Evolutionary conservation across 2,888 invertebrate genomes (phyloP), one percentile per base, ranked within the genome.

Genomic region (Charanyca ferruginea): DNA sequence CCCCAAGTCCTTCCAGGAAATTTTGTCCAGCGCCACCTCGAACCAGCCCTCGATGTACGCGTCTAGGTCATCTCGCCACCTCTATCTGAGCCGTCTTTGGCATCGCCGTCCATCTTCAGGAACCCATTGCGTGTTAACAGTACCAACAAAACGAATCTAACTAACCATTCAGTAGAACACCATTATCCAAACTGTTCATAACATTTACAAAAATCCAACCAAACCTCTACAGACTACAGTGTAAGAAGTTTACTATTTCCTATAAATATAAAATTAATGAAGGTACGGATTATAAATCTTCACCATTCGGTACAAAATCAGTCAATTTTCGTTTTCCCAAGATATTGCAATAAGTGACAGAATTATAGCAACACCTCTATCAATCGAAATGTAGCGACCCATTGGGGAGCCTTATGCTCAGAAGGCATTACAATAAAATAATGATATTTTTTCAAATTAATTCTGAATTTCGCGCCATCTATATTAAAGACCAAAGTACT

Each of bases 281-380:
- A 9, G 9, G 5, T 38, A 6, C 9, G 13, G 2, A 28, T 11
- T 18, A 9, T 35, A 25, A 20, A 66, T 22, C 11, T 38, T 28
- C 38, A 44, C 16, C 16, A 42, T 38, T 20, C 22, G 22, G 9
- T n/a, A 58, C 13, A 38, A 58, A 51, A 38, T 28, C 42, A 20
- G 22, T 7, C 18, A 28, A 49, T 58, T 44, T 58, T 44, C 35
- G 16, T 20, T 18, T 42, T 23, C n/a, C 49, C 35, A 51, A 67
- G 22, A 57, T 67, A 49, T 42, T 67, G 22, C 44, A 41, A 23
- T 41, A 51, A 51, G 38, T 38, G 51, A 51, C 28, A 51, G 51
- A 67, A 51, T 51, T 68, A 59, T 68, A 51, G 44, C 20, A 45
- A 58, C 59, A 68, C 51, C 44, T 59, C 44, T 13, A 51, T 32